These are phyloP conservation scores for Scortum barcoo DNA, from an alignment of 2,113 vertebrate species.

Conservation along the genomic window DNA sequence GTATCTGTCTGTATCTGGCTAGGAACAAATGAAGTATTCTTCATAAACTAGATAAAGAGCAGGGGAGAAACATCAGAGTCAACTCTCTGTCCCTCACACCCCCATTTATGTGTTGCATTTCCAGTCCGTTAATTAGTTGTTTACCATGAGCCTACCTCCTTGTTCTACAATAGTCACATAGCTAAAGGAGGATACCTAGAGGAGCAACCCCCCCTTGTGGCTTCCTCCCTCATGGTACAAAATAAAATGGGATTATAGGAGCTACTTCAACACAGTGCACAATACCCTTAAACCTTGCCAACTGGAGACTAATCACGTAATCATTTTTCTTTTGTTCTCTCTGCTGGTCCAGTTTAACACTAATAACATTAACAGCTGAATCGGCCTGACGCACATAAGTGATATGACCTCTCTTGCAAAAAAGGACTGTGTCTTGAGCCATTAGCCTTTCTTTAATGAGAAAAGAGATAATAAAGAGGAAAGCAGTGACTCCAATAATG, in stretches of 20 bases:
- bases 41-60: constrained; percentile 10
- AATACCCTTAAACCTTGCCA: background rate
- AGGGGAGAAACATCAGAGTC: constrained; percentile 48
- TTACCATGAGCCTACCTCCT: background rate
- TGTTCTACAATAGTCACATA: constrained; percentile 5
- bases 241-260: background rate
- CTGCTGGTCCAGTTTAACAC: background rate
- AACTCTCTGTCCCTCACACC: constrained; percentile 28
- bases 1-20: constrained; percentile 9
- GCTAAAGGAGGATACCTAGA: constrained; percentile 4
- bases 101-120: constrained; percentile 26
- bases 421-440: too few species aligned
- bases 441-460: too few species aligned
- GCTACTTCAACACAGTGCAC: background rate
- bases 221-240: background rate
- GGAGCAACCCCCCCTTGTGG: constrained; percentile 40
- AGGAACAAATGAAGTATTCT: constrained; percentile 23
- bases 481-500: too few species aligned
- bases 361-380: background rate
- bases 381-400: background rate
- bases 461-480: too few species aligned
- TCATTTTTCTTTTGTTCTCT: background rate
- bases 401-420: background rate
- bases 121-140: constrained; percentile 9
- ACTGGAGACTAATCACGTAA: background rate